These are phyloP conservation scores for Patiria miniata DNA, from an alignment of 35 echinoderm and acorn worm species.

Conservation along the genomic window DNA sequence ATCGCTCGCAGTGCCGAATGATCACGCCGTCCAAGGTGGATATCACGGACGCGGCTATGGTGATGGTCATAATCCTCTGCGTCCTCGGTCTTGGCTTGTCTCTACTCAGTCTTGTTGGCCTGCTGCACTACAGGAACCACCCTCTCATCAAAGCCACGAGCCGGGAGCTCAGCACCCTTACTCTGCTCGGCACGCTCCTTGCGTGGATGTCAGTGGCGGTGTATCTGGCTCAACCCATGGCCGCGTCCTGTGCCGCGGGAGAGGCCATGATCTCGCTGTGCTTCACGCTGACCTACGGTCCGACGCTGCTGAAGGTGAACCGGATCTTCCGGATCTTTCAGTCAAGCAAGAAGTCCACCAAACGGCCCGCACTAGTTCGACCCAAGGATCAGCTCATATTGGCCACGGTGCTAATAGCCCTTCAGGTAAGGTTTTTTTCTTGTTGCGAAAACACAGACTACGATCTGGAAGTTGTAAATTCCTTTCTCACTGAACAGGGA, in stretches of 20 bases:
- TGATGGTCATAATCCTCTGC: not conserved
- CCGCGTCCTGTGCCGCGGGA: not conserved
- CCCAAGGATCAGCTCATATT: not conserved
- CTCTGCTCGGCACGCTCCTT: not conserved
- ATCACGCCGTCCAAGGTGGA: not conserved
- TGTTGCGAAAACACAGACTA: too few relatives aligned
- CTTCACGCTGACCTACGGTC: slow-evolving; percentile 20
- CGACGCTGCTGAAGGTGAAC: slow-evolving; percentile 23
- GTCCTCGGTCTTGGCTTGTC: not conserved
- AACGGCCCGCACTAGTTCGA: not conserved
- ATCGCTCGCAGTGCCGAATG: not conserved
- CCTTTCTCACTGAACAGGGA: too few relatives aligned
- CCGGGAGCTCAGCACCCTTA: slow-evolving; percentile 22
- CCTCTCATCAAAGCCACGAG: slow-evolving; percentile 27
- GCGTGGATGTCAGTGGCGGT: not conserved
- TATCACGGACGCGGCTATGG: not conserved
- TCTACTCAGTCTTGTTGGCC: not conserved
- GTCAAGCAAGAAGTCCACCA: slow-evolving; percentile 3
- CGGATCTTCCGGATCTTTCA: slow-evolving; percentile 29
- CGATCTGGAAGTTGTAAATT: too few relatives aligned
- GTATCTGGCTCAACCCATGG: not conserved
- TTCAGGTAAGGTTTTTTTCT: slow-evolving; percentile 21
- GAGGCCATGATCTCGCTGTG: not conserved
- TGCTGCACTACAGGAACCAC: not conserved
- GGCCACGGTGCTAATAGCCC: not conserved